Evolutionary conservation across 2,888 invertebrate species (phyloP), one percentile per base, ranked within the genome.

Genomic region (Cheilosia vulpina): DNA sequence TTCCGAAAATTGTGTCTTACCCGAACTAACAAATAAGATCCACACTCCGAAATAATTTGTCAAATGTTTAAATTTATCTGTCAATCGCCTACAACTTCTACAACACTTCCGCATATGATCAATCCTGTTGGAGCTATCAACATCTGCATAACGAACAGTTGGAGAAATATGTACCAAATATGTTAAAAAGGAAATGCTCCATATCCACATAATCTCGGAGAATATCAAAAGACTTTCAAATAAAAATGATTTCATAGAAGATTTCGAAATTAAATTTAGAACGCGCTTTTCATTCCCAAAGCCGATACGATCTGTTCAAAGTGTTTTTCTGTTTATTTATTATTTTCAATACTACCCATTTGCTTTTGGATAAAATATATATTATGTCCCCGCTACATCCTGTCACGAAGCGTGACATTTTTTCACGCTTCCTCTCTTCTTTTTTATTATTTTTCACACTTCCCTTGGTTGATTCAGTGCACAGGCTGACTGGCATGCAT

Each of bases 391-490:
- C 11, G 24, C 24, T 27, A 68, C 80, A 85, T 85, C 85, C 85
- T 85, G 76, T 85, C 81, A 81, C 66, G 85, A 58, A 85, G 72
- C 76, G 81, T 85, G 81, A 81, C 81, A 85, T 76, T 66, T 72
- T 66, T 85, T 66, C 75, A 85, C 80, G 80, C 80, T 85, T 85
- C 84, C 76, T 80, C 66, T 80, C 66, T 65, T n/a, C 31, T 43
- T 52, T 60, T 69, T 68, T 17, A 17, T 45, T 17, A 71, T 50
- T 72, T 77, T 76, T 77, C 68, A 81, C 81, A 85, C 85, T 85
- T 81, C 72, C 63, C 68, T 76, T 76, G 71, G 72, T 60, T 55
- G 27, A 68, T 57, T 58, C 45, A 50, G 27, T 27, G 52, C 15
- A 38, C 82, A 66, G 43, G 60, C 63, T 79, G 84, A 71, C 71